Evolutionary conservation across 2,888 invertebrate species (phyloP), one percentile per base, ranked within the genome.

Genomic region (Lithophane semibrunnea): DNA sequence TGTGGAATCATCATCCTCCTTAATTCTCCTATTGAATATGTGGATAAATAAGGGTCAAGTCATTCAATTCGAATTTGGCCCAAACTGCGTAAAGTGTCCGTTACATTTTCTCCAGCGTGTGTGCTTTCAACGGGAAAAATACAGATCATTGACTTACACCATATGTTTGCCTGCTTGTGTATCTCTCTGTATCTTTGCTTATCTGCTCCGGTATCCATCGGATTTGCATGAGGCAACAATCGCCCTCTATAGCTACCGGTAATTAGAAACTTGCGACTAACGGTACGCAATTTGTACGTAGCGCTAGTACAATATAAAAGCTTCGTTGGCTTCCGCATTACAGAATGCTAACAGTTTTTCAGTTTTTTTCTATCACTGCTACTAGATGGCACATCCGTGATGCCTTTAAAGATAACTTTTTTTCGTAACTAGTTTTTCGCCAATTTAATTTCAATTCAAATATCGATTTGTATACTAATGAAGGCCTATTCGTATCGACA

Each of bases 211-310:
- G 90, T 92, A 92, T 93, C 92, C 90, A 94, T 94, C 89, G 91
- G 90, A 95, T 96, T 96, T 95, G 94, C 95, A 96, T 95, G 92
- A 92, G 91, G 92, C 90, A 93, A 94, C 96, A 95, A 95, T 96
- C 94, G 93, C 91, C 92, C 90, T 94, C 93, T 93, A 95, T 95
- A 93, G 94, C 89, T 86, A 88, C 88, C 90, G 89, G 94, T 95
- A 95, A 96, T 96, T 96, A 96, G 94, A 95, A 95, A 94, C 95
- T 93, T 93, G 93, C 92, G 86, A 91, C 89, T 95, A 96, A 95
- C 96, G 95, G 95, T 93, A 93, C 88, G 80, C 90, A 91, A 92
- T 92, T 93, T 93, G 93, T 94, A 91, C 89, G 91, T 92, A 90
- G 90, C 90, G 88, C 88, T 91, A 86, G 86, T 84, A 77, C 82